A percentile compares a stretch with the other conserved stretches of the same genome.
Evolutionary conservation across 2,888 invertebrate species (phyloP).

Genomic region (Callinectes sapidus): DNA sequence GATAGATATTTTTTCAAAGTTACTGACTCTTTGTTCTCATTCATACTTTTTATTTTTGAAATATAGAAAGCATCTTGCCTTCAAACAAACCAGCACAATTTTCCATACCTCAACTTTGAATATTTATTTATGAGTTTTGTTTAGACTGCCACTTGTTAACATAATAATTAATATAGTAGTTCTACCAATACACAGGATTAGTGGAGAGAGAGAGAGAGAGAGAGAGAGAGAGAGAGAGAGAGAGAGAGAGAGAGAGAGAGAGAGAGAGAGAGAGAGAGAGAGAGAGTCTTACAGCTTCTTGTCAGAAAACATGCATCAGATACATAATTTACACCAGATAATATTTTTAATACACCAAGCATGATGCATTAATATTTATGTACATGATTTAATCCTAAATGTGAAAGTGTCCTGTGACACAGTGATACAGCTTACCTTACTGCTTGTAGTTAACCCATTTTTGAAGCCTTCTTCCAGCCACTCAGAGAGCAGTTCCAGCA

Average conservation of each 20-base stretch:
- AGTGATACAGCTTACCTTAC: conserved; percentile 34
- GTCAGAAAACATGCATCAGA: background rate
- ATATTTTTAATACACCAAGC: background rate
- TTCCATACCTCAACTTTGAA: no score
- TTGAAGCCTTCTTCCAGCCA: conserved; percentile 67
- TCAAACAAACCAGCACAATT: no score
- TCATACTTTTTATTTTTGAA: no score
- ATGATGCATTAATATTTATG: background rate
- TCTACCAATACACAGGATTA: background rate
- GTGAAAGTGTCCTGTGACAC: background rate
- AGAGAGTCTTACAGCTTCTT: no score
- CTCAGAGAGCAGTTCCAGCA: conserved; percentile 68
- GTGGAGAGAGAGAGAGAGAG: background rate
- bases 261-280: background rate
- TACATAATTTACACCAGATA: background rate
- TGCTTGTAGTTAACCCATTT: background rate
- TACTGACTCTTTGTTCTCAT: no score
- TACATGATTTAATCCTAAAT: background rate
- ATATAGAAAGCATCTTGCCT: no score
- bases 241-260: conserved; percentile 21
- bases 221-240: conserved; percentile 13
- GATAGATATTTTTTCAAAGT: no score
- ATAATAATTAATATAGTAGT: background rate
- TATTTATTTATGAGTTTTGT: no score
- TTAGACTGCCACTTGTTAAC: no score